Conservation (phyloP, 2,113 vertebrate species). For the Lophochroa leadbeateri region DNA sequence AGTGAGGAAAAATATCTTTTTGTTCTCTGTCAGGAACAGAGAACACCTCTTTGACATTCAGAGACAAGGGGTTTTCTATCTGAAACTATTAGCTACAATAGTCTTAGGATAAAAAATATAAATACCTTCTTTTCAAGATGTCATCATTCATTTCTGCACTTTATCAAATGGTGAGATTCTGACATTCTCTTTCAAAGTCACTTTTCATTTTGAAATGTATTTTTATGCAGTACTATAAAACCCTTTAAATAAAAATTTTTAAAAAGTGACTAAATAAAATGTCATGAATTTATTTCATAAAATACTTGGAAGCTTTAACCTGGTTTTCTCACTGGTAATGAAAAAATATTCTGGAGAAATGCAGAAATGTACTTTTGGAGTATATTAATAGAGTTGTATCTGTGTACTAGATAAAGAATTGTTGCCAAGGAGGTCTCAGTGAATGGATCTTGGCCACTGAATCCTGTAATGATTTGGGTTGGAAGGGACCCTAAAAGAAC, state of each 20-base stretch:
- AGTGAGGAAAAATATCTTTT: not conserved
- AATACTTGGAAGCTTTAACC: not conserved
- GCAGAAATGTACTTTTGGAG: not conserved
- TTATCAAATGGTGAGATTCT: not conserved
- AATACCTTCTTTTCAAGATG: not conserved
- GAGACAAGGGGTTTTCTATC: not conserved
- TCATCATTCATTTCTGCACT: not conserved
- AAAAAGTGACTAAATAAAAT: not conserved
- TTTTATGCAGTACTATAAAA: not conserved
- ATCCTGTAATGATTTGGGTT: not conserved
- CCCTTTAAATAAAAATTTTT: not conserved
- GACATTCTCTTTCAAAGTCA: not conserved
- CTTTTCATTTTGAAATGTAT: not conserved
- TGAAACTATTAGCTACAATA: not conserved
- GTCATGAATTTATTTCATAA: not conserved
- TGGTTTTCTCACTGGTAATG: not conserved
- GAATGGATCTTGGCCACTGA: too few relatives aligned
- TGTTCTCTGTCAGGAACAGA: not conserved
- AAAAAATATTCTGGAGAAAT: not conserved
- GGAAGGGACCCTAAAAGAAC: not conserved
- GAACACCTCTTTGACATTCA: not conserved
- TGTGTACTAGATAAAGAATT: fast-evolving
- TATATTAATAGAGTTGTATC: not conserved
- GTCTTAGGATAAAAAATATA: not conserved
- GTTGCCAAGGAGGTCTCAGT: fast-evolving